A percentile compares a stretch with the other conserved stretches of the same genome.
phyloP scores from a whole-genome alignment of 2,888 invertebrate genomes.

The Caenorhabditis sp. region DNA sequence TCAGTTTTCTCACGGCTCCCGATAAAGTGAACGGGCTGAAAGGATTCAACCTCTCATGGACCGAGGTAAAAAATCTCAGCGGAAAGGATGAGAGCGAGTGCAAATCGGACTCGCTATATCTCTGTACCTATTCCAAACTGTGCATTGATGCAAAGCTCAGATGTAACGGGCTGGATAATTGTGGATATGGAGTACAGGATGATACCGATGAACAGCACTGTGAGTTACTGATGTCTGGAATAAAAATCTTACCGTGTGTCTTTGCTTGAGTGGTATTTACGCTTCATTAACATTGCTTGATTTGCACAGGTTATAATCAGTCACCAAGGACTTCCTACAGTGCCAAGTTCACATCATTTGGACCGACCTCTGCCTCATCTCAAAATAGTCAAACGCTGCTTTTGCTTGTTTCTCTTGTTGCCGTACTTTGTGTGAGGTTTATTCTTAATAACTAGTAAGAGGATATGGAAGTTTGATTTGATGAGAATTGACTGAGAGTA shows the following conservation, averaged over 20 bases:
- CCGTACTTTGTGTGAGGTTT: constrained; percentile 37
- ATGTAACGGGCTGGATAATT: constrained; percentile 86
- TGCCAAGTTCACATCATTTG: constrained; percentile 13
- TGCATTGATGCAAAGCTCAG: constrained; percentile 90
- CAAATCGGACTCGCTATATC: constrained; percentile 85
- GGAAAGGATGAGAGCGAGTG: constrained; percentile 84
- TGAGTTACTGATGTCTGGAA: constrained; percentile 64
- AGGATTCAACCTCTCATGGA: constrained; percentile 83
- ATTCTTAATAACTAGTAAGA: neutral
- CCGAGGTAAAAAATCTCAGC: constrained; percentile 75
- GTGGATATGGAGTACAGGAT: constrained; percentile 88
- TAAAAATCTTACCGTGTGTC: neutral
- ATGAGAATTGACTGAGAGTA: neutral
- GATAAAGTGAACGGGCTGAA: constrained; percentile 82
- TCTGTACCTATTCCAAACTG: constrained; percentile 88
- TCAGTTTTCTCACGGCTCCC: constrained; percentile 81
- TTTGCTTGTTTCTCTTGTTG: constrained; percentile 30
- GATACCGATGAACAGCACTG: constrained; percentile 88
- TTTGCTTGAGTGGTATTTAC: neutral
- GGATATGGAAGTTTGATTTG: neutral
- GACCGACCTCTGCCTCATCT: neutral
- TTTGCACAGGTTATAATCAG: constrained; percentile 24
- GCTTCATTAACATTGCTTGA: constrained; percentile 13
- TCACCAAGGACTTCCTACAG: constrained; percentile 13
- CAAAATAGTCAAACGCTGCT: neutral